Base-by-base conservation (phyloP, 1,140 invertebrate species). In the Ooceraea biroi region DNA sequence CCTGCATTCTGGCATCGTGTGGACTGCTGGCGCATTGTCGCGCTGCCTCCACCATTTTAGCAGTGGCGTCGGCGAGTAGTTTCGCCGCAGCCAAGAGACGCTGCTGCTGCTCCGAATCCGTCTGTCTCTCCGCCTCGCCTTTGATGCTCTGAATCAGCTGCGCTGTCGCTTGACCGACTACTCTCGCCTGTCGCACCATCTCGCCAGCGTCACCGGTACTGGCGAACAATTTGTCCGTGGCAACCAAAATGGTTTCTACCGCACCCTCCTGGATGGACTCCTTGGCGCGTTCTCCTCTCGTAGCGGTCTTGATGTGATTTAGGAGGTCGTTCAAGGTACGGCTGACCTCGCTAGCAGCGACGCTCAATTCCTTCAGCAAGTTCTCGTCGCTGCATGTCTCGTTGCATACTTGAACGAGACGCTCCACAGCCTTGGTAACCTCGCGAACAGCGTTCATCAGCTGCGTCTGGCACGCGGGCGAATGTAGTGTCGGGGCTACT, bases 21-120 rank as follows among this genome's bases (percentile, higher is more conserved):
- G 98, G 98, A 92, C 96, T 97, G 41, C 96, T 96, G 14, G 98
- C 98, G 94, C 98, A 99, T 7, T 97, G 96, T 83, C 99, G 96
- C 0, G 99, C 99, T 1, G 99, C 99, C 93, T 99, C 99, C 1
- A 99, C 98, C 96, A 99, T 97, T 85, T 97, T 96, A 0, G 98
- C 97, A 0, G 99, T 99, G 8, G 99, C 99, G 94, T 99, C 98
- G 1, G 99, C 99, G 14, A 99, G 94, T 61, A 97, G 95, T 93
- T 99, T 99, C 5, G 98, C 98, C 0, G 98, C 98, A 0, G 98
- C 98, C 57, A 99, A 93, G 7, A 99, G 93, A 84, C 98, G 96
- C 73, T 97, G 96, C 91, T 99, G 98, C 19, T 98, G 95, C 66
- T 99, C 98, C 0, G 97, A 96, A 93, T 99, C 98, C 0, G 97